These are phyloP conservation scores for Pluvialis apricaria DNA, from an alignment of 2,113 vertebrate genomes.

Conservation along the genomic window DNA sequence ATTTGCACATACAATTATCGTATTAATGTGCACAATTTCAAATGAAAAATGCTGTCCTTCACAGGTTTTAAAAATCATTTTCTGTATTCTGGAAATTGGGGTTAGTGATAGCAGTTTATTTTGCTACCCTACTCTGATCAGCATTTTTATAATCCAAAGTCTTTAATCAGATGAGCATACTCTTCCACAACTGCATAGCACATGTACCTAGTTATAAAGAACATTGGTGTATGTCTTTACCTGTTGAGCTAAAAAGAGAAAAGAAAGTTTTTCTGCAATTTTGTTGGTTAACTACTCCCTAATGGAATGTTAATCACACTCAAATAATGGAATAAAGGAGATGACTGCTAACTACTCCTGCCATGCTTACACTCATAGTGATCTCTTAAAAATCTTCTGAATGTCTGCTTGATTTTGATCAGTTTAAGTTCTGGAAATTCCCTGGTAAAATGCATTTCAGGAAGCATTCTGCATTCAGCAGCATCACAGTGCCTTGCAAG, in stretches of 20 bases:
- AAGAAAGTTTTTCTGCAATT: neutral
- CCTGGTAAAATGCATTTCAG: neutral
- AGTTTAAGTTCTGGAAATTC: neutral
- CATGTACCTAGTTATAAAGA: neutral
- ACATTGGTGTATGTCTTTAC: neutral
- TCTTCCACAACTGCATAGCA: neutral
- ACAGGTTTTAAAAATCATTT: neutral
- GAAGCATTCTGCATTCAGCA: neutral
- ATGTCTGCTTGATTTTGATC: neutral
- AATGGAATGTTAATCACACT: neutral
- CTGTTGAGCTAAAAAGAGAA: neutral
- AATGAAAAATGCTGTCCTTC: neutral
- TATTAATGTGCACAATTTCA: neutral
- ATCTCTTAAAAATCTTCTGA: neutral
- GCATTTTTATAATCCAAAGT: neutral
- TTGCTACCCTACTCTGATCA: neutral
- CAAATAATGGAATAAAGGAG: neutral
- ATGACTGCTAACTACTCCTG: neutral
- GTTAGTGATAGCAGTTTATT: neutral
- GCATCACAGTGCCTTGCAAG: neutral
- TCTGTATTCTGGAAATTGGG: neutral
- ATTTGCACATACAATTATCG: neutral
- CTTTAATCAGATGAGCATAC: neutral
- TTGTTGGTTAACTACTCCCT: neutral
- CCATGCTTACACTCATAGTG: neutral